Evolutionary conservation across 2,113 vertebrate species (phyloP).

Genomic region (Hippocampus guttulatus): DNA sequence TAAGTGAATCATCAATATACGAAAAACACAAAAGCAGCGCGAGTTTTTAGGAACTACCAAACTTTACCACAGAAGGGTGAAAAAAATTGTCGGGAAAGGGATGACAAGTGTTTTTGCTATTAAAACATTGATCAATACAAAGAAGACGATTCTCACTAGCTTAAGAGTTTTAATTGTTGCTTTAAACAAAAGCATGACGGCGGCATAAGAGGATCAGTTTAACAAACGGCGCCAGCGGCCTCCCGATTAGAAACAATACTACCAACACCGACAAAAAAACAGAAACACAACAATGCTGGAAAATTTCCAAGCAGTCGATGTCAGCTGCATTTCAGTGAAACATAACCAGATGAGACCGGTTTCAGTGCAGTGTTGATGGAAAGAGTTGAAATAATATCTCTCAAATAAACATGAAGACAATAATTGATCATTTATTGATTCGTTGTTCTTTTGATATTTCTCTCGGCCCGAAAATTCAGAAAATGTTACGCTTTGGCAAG

Average conservation of each 20-base stretch:
- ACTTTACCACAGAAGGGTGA: conserved; percentile 9
- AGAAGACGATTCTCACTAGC: conserved; percentile 39
- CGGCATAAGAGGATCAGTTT: conserved; percentile 57
- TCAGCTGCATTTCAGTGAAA: conserved; percentile 45
- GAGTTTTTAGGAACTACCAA: conserved; percentile 22
- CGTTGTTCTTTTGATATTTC: neutral
- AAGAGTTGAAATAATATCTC: neutral
- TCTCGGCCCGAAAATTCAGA: too few relatives aligned
- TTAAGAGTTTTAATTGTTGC: conserved; percentile 67
- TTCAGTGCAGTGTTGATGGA: neutral
- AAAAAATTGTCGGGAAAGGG: neutral
- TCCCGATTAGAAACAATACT: conserved; percentile 51
- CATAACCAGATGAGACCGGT: conserved; percentile 9
- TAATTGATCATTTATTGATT: neutral
- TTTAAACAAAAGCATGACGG: conserved; percentile 57
- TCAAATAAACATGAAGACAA: neutral
- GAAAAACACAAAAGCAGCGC: conserved; percentile 17
- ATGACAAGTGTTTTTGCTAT: conserved; percentile 31
- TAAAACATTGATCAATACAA: conserved; percentile 42
- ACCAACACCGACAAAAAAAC: conserved; percentile 39
- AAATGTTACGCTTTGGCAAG: neutral
- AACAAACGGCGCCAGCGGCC: conserved; percentile 56
- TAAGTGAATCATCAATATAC: conserved; percentile 55
- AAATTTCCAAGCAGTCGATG: conserved; percentile 56
- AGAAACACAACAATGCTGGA: conserved; percentile 57